These are phyloP conservation scores for Xanthostigma xanthostigma DNA, from an alignment of 2,888 invertebrate species.

Conservation along the genomic window DNA sequence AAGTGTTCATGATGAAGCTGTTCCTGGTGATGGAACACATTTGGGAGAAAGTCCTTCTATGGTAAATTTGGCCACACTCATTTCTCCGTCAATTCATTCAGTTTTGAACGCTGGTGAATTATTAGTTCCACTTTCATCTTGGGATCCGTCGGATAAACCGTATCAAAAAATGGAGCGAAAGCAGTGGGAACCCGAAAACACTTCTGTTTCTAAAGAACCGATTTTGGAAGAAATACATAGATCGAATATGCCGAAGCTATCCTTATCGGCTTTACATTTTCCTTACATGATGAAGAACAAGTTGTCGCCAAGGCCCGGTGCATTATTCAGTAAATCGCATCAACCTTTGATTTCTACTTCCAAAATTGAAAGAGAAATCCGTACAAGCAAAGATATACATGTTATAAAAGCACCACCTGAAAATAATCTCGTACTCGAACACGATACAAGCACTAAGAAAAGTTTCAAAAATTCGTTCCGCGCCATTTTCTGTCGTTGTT, in stretches of 20 bases:
- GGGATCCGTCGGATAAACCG: slow-evolving; percentile 28
- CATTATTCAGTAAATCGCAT: neutral
- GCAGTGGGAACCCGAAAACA: too few relatives aligned
- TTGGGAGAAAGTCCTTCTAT: slow-evolving; percentile 39
- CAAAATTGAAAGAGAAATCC: too few relatives aligned
- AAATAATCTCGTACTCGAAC: neutral
- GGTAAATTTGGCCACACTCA: slow-evolving; percentile 40
- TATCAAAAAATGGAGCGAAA: neutral
- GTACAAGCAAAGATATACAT: neutral
- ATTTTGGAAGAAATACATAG: neutral
- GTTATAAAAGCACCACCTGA: slow-evolving; percentile 1
- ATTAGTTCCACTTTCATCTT: slow-evolving; percentile 38
- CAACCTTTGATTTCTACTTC: too few relatives aligned
- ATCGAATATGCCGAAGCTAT: neutral
- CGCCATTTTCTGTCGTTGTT: neutral
- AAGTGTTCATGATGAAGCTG: slow-evolving; percentile 30
- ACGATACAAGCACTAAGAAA: neutral
- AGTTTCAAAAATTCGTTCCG: neutral
- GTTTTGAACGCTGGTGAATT: slow-evolving; percentile 32
- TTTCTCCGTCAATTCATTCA: slow-evolving; percentile 22
- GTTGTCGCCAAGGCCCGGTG: neutral
- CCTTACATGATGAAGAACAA: slow-evolving; percentile 2
- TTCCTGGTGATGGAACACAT: slow-evolving; percentile 40
- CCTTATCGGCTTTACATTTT: neutral
- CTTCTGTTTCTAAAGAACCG: too few relatives aligned